Percentiles rank a stretch among this genome's conserved stretches.
Conservation (phyloP, 2,888 invertebrate species). For the Acanthococcus lagerstroemiae region DNA sequence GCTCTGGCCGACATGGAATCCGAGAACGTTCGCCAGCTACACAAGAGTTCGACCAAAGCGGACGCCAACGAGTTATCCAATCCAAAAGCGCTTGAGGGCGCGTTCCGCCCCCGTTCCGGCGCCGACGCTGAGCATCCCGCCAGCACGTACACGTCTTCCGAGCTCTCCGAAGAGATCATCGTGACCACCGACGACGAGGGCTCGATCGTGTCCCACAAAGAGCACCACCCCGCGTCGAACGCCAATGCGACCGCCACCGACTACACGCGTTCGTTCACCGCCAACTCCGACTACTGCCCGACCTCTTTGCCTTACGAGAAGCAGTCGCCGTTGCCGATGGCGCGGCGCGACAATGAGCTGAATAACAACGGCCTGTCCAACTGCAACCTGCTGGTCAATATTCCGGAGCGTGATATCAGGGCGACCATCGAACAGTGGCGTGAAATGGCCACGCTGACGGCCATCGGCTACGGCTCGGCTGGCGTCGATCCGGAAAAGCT, state of each 20-base stretch:
- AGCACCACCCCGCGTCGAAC: background rate
- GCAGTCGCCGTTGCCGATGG: background rate
- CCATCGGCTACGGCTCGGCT: background rate
- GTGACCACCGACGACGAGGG: conserved; percentile 62
- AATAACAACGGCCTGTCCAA: background rate
- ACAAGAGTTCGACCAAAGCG: conserved; percentile 38
- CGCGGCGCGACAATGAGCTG: background rate
- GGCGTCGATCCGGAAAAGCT: background rate
- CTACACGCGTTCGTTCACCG: background rate
- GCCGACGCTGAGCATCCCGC: conserved; percentile 37
- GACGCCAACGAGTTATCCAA: background rate
- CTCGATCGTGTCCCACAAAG: background rate
- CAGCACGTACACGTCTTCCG: conserved; percentile 37
- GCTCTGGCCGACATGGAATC: conserved; percentile 39
- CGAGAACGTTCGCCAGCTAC: conserved; percentile 7
- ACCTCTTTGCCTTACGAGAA: background rate
- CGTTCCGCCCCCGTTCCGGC: conserved; percentile 42
- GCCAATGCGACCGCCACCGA: background rate
- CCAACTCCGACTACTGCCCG: background rate
- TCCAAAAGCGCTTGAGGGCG: conserved; percentile 38
- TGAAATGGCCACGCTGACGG: background rate
- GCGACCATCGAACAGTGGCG: background rate
- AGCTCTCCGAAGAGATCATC: conserved; percentile 58
- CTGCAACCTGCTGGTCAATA: background rate
- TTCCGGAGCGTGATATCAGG: background rate